Base-by-base conservation (phyloP, 1,140 invertebrate species). In the Philaenus spumarius region DNA sequence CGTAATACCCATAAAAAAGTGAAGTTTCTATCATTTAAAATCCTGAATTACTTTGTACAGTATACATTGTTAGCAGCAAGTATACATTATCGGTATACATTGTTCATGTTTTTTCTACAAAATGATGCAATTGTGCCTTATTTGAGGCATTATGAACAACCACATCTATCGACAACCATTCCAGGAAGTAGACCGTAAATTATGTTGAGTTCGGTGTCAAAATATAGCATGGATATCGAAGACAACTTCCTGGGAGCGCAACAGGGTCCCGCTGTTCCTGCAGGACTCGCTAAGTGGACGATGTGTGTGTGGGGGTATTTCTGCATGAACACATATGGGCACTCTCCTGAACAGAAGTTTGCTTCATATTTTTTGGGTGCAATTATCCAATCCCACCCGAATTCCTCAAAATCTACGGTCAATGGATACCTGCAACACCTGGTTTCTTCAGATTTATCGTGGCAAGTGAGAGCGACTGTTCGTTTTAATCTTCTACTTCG, bases 371-470 rank as follows among this genome's bases (percentile, higher is more conserved):
- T 84, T 66, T 91, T 90, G 0, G 96, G 96, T 0, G 95, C 95
- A 34, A 99, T 93, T 66, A 98, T 95, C 89, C 95, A 98, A 67
- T 97, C 93, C 95, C 95, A 98, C 11, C 93, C 94, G 68, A 98
- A 94, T 62, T 93, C 90, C 64, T 88, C 89, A 74, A 99, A 98
- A 75, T 98, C 92, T 12, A 99, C 93, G 11, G 89, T 90, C 15
- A 98, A 79, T 1, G 90, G 89, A 71, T 94, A 95, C 14, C 90
- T 83, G 70, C 93, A 95, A 72, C 93, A 95, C 20, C 89, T 79
- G 3, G 82, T 80, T 67, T 95, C 89, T 55, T 86, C 80, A 5
- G 81, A 84, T 40, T 82, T 80, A 61, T 89, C 87, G 60, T 87
- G 82, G 73, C 89, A 91, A 66, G 86, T 85, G 50, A 90, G 78